These are phyloP conservation scores for Leptinotarsa haldemani DNA, from an alignment of 2,888 invertebrate species.

Conservation along the genomic window DNA sequence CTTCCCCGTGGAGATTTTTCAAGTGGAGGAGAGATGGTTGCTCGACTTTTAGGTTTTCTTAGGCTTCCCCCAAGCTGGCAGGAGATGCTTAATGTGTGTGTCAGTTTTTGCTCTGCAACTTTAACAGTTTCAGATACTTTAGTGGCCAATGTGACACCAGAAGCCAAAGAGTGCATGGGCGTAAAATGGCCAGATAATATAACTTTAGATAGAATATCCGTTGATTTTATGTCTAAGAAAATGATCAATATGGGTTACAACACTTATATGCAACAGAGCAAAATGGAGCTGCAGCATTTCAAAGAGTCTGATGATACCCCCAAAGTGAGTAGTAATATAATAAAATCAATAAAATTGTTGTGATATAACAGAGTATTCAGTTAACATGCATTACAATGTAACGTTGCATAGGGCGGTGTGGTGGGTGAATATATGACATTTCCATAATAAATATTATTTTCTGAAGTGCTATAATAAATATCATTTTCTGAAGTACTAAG, in stretches of 20 bases:
- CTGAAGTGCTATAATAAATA: too few species aligned
- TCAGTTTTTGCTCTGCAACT: constrained; percentile 80
- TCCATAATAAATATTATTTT: too few species aligned
- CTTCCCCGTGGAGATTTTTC: constrained; percentile 76
- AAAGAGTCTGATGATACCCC: constrained; percentile 76
- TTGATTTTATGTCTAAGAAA: constrained; percentile 67
- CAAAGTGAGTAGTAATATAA: constrained; percentile 67
- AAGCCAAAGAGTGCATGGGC: constrained; percentile 76
- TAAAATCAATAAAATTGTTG: neutral
- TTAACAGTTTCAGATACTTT: constrained; percentile 69
- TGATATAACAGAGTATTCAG: too few species aligned
- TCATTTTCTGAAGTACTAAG: too few species aligned
- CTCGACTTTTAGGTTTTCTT: constrained; percentile 83
- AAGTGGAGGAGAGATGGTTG: constrained; percentile 78
- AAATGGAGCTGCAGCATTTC: constrained; percentile 85
- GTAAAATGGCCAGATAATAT: constrained; percentile 72
- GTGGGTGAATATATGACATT: too few species aligned
- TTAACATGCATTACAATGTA: too few species aligned
- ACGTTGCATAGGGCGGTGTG: too few species aligned
- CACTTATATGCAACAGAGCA: constrained; percentile 75
- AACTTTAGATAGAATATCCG: constrained; percentile 56
- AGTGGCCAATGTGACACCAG: constrained; percentile 73
- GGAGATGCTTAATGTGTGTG: constrained; percentile 81
- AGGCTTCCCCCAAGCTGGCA: constrained; percentile 83
- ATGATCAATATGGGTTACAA: constrained; percentile 67